Evolutionary conservation across 2,797 vertebrate species (phyloP), one percentile per base, ranked within the genome.

Genomic region (Yasuhikotakia modesta): DNA sequence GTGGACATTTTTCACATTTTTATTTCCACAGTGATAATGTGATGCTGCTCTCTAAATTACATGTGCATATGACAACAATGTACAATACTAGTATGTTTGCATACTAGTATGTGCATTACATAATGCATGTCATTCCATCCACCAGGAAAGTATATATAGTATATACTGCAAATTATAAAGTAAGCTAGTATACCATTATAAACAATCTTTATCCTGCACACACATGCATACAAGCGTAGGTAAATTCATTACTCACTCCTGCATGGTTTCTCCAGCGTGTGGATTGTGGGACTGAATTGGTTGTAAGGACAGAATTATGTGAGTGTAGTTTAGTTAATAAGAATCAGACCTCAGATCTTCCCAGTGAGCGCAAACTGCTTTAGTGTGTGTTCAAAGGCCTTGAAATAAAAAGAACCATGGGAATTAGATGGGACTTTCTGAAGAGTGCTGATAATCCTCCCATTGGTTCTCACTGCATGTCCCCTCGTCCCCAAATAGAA

Each of bases 381-480:
- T 63, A 60, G 58, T 77, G 55, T 68, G 61, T 67, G 64, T 76
- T 76, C 53, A 69, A 69, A 61, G 65, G 24, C 60, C 27, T 70
- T 32, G 4, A 53, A 58, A 68, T 77, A 52, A 61, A 52, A 70
- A 60, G 19, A 70, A 70, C 43, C 21, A 11, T 70, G 66, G 57
- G 76, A 71, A 70, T 70, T 46, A 65, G 70, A 46, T 43, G 67
- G 66, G 70, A 64, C 58, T 30, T 58, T 76, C 27, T 78, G 32
- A 45, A 39, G 30, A 39, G 67, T 43, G 57, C 35, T 78, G 48
- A 46, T 78, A 53, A 78, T 78, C 68, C 70, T 32, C 68, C 76
- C 48, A 53, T 22, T 16, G 68, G 76, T 71, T 70, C 53, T 58
- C 68, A 55, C 67, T 45, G 55, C 58, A 1, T 70, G 24, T 50